Evolutionary conservation across 1,140 invertebrate genomes (phyloP), one percentile per base, ranked within the genome.

Genomic region (Onthophagus taurus): DNA sequence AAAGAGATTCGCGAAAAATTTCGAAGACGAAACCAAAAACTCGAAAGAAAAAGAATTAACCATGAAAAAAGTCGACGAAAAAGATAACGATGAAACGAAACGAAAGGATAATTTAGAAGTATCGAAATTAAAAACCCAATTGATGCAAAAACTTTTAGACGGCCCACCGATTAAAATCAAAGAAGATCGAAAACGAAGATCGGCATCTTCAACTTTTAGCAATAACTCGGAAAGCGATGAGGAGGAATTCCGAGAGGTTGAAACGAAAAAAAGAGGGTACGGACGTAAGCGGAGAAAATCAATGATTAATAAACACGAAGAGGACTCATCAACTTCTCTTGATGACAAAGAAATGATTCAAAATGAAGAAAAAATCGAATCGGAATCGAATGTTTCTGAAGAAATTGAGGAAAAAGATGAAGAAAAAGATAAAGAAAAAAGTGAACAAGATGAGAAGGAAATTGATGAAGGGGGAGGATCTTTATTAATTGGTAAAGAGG

Each of bases 1-100:
- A 31, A 64, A 62, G 42, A 33, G 57, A 12, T 62, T 63, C 38
- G 58, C 61, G 0, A 63, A 61, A 31, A 60, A 54, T 6, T 65
- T 65, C 35, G 61, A 65, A 47, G 60, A 60, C 42, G 29, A 41
- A 12, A 23, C 31, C 1, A 31, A 45, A 20, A 50, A 46, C 14
- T 20, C 29, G 34, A 21, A 41, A 35, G 51, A 49, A 18, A 36
- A 47, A 48, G 24, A 31, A 7, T 11, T 7, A 14, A 2, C 11
- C 13, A 6, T 33, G n/a, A 12, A 14, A 18, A 13, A 52, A 31
- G 36, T 44, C 19, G 48, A 54, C 33, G 49, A 38, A 16, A 29
- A 48, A 19, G 44, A 50, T 18, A 30, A 7, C 5, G n/a, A 4
- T 4, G 30, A 44, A 35, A 18, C 38, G 26, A 38, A 12, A 41